Conservation (phyloP, 2,888 invertebrate species). For the Temnothorax unifasciatus region DNA sequence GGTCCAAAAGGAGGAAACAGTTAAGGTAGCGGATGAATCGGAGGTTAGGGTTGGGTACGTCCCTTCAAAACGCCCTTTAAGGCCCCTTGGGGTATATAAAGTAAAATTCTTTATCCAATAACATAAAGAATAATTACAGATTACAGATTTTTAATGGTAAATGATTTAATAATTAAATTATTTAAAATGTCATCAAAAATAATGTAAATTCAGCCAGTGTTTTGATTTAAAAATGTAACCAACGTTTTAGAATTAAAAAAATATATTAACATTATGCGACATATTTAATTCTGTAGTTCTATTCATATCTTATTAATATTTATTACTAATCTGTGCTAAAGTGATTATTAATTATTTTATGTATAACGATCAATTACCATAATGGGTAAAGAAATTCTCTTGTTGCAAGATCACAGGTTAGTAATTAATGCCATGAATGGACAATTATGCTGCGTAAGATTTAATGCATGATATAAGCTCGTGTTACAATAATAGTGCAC, state of each 20-base stretch:
- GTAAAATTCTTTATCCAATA: no score
- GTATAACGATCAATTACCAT: slow-evolving; percentile 14
- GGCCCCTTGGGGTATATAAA: no score
- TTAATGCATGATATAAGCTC: slow-evolving; percentile 7
- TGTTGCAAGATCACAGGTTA: slow-evolving; percentile 18
- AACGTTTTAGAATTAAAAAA: neutral
- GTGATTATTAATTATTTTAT: slow-evolving; percentile 18
- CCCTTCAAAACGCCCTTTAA: no score
- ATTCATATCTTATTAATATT: neutral
- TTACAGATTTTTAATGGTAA: no score
- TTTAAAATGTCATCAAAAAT: neutral
- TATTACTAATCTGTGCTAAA: slow-evolving; percentile 12
- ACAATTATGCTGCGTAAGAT: slow-evolving; percentile 19
- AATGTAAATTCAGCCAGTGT: neutral
- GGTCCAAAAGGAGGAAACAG: no score
- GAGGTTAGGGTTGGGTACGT: no score
- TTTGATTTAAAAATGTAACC: neutral
- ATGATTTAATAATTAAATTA: neutral
- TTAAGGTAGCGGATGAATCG: no score
- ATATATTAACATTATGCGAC: slow-evolving; percentile 13
- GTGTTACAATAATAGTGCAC: neutral
- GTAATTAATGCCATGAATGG: slow-evolving; percentile 19
- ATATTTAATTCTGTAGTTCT: neutral
- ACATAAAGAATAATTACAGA: no score
- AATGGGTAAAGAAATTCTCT: slow-evolving; percentile 17